phyloP scores from a whole-genome alignment of 2,888 invertebrate genomes.

The Oegoconia quadripuncta region DNA sequence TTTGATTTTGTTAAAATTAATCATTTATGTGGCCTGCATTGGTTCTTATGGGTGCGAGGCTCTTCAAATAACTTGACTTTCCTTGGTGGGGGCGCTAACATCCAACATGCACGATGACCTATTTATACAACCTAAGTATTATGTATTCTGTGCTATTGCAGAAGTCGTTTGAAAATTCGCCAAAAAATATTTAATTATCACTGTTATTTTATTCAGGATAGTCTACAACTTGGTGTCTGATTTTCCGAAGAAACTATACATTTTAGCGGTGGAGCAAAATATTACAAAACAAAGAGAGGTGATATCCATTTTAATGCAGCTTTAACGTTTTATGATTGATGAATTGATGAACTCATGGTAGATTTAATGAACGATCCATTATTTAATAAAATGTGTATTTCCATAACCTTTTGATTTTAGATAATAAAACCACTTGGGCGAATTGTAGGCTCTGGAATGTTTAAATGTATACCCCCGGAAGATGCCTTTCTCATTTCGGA shows the following conservation, averaged over 20 bases:
- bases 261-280: conserved; percentile 82
- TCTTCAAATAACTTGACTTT: no score
- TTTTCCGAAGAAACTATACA: conserved; percentile 79
- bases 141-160: background rate
- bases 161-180: background rate
- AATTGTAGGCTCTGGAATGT: conserved; percentile 72
- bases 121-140: no score
- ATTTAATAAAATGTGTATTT: conserved; percentile 13
- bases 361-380: background rate
- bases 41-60: no score
- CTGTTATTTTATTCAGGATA: conserved; percentile 50
- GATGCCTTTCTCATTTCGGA: conserved; percentile 79
- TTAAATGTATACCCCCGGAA: conserved; percentile 73
- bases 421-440: conserved; percentile 80
- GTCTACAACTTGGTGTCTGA: conserved; percentile 63
- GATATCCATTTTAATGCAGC: conserved; percentile 4
- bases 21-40: no score
- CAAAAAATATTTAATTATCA: no score
- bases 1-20: no score
- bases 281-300: conserved; percentile 72
- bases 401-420: no score
- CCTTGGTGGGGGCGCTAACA: no score
- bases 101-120: no score
- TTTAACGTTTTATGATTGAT: background rate
- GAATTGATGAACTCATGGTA: background rate